These are phyloP conservation scores for Hirtodrosophila histrioides DNA, from an alignment of 2,888 invertebrate genomes.

Conservation along the genomic window DNA sequence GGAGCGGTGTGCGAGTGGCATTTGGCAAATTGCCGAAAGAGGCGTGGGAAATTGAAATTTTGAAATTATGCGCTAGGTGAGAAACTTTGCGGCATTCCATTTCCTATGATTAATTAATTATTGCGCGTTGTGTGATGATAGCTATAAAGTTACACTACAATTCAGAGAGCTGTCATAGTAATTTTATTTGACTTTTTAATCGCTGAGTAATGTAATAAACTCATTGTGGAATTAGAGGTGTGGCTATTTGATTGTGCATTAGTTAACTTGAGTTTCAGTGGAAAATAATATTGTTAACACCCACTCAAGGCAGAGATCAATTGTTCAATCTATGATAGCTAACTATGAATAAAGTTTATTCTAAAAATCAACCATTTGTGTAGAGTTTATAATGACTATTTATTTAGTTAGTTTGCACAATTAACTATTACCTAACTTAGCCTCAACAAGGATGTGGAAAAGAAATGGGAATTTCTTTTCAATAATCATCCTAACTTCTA, in stretches of 20 bases:
- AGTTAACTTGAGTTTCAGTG: too few species aligned
- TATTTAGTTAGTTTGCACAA: too few species aligned
- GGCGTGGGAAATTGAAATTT: constrained; percentile 74
- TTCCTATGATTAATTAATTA: constrained; percentile 77
- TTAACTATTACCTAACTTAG: too few species aligned
- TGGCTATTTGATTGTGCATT: not conserved
- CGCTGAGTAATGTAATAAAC: not conserved
- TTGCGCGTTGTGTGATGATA: constrained; percentile 60
- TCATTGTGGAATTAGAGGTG: not conserved
- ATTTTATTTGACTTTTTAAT: constrained; percentile 22
- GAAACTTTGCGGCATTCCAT: constrained; percentile 78
- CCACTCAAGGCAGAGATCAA: too few species aligned
- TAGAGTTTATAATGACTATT: too few species aligned
- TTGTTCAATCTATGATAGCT: too few species aligned
- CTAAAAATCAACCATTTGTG: too few species aligned
- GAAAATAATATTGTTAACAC: too few species aligned
- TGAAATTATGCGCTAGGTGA: constrained; percentile 64
- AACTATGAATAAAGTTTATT: too few species aligned
- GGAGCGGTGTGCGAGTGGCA: constrained; percentile 8
- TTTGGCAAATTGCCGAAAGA: constrained; percentile 67
- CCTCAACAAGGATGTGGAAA: too few species aligned
- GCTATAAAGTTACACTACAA: constrained; percentile 30
- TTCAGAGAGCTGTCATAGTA: constrained; percentile 11
- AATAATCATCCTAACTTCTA: too few species aligned
- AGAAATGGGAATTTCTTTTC: too few species aligned